phyloP scores from a whole-genome alignment of 2,797 vertebrate species.

The Alosa sapidissima region DNA sequence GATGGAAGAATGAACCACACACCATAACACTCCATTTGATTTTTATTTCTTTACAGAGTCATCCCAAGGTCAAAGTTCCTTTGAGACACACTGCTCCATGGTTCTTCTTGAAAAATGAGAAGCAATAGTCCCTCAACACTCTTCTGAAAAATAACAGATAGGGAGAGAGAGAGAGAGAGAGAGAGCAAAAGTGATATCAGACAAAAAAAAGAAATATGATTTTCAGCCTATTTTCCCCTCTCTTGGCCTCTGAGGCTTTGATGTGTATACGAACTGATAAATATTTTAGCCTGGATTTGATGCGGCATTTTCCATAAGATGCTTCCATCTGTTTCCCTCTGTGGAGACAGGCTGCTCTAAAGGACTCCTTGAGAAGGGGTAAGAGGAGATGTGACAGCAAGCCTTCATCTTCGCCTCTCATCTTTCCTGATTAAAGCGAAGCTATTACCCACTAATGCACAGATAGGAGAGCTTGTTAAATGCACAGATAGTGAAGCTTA shows the following conservation, averaged over 20 bases:
- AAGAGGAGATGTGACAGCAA: constrained; percentile 23
- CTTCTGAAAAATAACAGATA: background rate
- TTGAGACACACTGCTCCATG: background rate
- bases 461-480: background rate
- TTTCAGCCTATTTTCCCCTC: background rate
- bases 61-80: constrained; percentile 19
- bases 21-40: too few species aligned
- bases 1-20: too few species aligned
- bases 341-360: background rate
- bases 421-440: background rate
- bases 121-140: background rate
- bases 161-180: background rate
- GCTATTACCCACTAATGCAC: background rate
- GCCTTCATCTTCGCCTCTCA: constrained; percentile 13
- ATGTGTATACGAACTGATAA: constrained; percentile 44
- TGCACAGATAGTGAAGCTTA: background rate
- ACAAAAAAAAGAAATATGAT: background rate
- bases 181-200: background rate
- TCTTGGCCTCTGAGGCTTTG: constrained; percentile 38
- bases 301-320: constrained; percentile 41
- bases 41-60: background rate
- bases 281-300: constrained; percentile 46
- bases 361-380: background rate
- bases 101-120: background rate
- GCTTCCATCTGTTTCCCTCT: constrained; percentile 37